Evolutionary conservation across 1,140 invertebrate genomes (phyloP).

Genomic region (Heterodera schachtii): DNA sequence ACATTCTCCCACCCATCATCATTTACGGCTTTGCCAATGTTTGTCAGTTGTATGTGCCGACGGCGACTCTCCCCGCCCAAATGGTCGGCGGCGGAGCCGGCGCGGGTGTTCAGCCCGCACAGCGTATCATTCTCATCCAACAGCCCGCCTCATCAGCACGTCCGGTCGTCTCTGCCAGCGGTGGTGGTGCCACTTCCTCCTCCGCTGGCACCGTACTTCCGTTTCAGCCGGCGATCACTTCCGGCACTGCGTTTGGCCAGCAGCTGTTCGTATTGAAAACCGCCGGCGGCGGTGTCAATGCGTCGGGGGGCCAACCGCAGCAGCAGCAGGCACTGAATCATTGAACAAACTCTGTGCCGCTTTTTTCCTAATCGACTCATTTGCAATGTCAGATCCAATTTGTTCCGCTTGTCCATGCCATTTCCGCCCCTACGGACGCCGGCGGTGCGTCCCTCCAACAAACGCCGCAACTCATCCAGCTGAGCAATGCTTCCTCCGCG

Average conservation of each 20-base stretch:
- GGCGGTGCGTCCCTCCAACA: slow-evolving; percentile 3
- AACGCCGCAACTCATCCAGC: slow-evolving; percentile 32
- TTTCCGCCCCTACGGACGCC: not conserved
- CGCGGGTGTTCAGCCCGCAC: not conserved
- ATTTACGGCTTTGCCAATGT: not conserved
- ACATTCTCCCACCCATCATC: too few relatives aligned
- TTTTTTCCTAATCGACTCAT: too few relatives aligned
- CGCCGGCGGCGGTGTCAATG: not conserved
- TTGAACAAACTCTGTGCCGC: too few relatives aligned
- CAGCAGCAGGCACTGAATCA: not conserved
- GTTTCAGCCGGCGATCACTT: not conserved
- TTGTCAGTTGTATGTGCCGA: slow-evolving; percentile 7
- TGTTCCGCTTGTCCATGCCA: slow-evolving; percentile 36
- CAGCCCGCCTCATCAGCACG: not conserved
- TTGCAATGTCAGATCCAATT: slow-evolving; percentile 24
- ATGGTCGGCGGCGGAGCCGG: slow-evolving; percentile 1
- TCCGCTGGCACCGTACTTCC: not conserved
- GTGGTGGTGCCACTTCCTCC: not conserved
- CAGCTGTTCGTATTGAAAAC: slow-evolving; percentile 15
- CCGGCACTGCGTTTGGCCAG: not conserved
- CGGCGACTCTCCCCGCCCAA: slow-evolving; percentile 7
- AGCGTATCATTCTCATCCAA: slow-evolving; percentile 11
- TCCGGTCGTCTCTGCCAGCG: not conserved
- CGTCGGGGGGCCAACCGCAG: not conserved
- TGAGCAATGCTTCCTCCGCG: slow-evolving; percentile 17